Evolutionary conservation across 2,888 invertebrate species (phyloP).

Genomic region (Caenorhabditis sinica): DNA sequence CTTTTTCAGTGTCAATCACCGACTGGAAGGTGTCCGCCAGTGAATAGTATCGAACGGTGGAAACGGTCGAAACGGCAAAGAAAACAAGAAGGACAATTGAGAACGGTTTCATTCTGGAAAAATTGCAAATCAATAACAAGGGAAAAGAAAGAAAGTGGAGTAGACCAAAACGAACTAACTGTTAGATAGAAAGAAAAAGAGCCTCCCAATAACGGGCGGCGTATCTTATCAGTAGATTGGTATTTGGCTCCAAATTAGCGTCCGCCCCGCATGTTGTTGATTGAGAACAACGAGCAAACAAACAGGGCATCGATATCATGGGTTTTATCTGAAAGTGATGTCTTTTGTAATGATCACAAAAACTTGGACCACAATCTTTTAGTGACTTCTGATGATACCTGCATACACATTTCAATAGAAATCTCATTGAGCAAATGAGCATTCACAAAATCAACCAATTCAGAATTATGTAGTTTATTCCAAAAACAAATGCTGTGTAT

Average conservation of each 20-base stretch:
- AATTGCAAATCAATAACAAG: no score
- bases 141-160: neutral
- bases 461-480: no score
- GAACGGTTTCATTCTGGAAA: conserved; percentile 51
- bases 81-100: conserved; percentile 32
- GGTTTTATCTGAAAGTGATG: conserved; percentile 43
- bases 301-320: conserved; percentile 37
- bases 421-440: no score
- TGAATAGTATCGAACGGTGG: conserved; percentile 47
- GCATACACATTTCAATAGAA: no score
- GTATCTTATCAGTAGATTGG: conserved; percentile 64
- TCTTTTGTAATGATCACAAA: conserved; percentile 15
- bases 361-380: neutral
- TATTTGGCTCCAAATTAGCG: conserved; percentile 66
- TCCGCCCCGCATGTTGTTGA: conserved; percentile 53
- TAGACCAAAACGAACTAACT: conserved; percentile 13
- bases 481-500: no score
- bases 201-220: conserved; percentile 11
- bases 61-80: conserved; percentile 25
- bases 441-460: no score
- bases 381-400: neutral
- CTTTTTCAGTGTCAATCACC: conserved; percentile 64
- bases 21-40: conserved; percentile 66
- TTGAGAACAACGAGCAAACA: conserved; percentile 47
- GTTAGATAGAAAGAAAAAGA: conserved; percentile 21